These are phyloP conservation scores for Thripadectes ignobilis DNA, from an alignment of 2,797 vertebrate species.

Conservation along the genomic window DNA sequence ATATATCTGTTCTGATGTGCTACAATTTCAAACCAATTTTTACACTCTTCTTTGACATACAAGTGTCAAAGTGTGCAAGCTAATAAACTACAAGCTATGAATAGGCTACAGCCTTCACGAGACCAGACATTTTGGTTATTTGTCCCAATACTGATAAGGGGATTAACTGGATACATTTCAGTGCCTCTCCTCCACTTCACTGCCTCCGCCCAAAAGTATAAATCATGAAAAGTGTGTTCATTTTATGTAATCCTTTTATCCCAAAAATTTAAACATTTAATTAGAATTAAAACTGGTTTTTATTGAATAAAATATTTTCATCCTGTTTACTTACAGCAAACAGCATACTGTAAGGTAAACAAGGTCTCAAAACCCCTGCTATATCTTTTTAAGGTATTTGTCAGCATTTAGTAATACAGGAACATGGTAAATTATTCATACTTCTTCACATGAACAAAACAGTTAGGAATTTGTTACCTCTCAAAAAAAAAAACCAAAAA, in stretches of 20 bases:
- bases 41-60: conserved; percentile 80
- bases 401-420: background rate
- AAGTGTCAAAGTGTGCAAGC: conserved; percentile 69
- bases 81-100: conserved; percentile 69
- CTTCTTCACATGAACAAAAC: background rate
- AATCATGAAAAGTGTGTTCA: background rate
- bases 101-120: conserved; percentile 70
- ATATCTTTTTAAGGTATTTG: background rate
- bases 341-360: background rate
- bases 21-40: conserved; percentile 79
- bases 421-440: background rate
- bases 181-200: background rate
- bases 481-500: background rate
- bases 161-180: conserved; percentile 72
- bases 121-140: conserved; percentile 71
- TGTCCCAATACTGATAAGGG: conserved; percentile 76
- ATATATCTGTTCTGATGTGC: conserved; percentile 79
- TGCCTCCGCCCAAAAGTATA: background rate
- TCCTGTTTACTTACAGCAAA: background rate
- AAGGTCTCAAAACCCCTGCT: background rate
- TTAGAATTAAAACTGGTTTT: background rate
- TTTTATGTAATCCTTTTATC: background rate
- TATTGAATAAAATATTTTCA: background rate
- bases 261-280: background rate
- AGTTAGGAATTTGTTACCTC: background rate